These are phyloP conservation scores for Arctia plantaginis DNA, from an alignment of 2,888 invertebrate species.

Conservation along the genomic window DNA sequence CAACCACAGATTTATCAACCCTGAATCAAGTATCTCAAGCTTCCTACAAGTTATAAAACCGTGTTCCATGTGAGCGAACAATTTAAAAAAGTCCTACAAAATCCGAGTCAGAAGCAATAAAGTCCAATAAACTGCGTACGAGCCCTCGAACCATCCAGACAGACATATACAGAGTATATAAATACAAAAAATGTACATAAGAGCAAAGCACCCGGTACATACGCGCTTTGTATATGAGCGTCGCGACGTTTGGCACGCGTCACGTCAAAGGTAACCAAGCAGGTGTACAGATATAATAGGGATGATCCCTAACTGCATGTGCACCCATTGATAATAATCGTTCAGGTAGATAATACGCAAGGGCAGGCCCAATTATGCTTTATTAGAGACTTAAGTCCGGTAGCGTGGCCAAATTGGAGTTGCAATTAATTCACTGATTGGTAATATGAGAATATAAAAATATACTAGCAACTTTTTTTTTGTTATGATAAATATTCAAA, in stretches of 20 bases:
- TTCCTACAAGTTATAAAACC: slow-evolving; percentile 12
- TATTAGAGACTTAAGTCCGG: slow-evolving; percentile 63
- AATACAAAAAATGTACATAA: slow-evolving; percentile 50
- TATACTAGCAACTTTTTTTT: not conserved
- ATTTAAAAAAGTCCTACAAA: slow-evolving; percentile 34
- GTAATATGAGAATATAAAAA: slow-evolving; percentile 16
- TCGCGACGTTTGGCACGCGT: slow-evolving; percentile 64
- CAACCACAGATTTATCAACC: not conserved
- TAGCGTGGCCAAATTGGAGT: slow-evolving; percentile 33
- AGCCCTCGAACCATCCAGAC: slow-evolving; percentile 31
- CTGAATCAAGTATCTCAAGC: not conserved
- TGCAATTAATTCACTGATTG: slow-evolving; percentile 29
- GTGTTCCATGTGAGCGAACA: slow-evolving; percentile 16
- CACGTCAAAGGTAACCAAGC: slow-evolving; percentile 76
- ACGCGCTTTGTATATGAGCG: slow-evolving; percentile 45
- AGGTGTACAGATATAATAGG: slow-evolving; percentile 65
- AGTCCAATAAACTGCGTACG: slow-evolving; percentile 40
- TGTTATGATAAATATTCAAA: not conserved
- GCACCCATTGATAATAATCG: slow-evolving; percentile 66
- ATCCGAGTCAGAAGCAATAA: slow-evolving; percentile 45
- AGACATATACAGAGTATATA: slow-evolving; percentile 34
- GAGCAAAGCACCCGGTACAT: slow-evolving; percentile 44
- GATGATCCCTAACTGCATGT: slow-evolving; percentile 55
- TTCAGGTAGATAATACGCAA: slow-evolving; percentile 82
- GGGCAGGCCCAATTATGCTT: slow-evolving; percentile 72